Conservation (phyloP, 2,797 vertebrate genomes). For the Babyrousa celebensis region DNA sequence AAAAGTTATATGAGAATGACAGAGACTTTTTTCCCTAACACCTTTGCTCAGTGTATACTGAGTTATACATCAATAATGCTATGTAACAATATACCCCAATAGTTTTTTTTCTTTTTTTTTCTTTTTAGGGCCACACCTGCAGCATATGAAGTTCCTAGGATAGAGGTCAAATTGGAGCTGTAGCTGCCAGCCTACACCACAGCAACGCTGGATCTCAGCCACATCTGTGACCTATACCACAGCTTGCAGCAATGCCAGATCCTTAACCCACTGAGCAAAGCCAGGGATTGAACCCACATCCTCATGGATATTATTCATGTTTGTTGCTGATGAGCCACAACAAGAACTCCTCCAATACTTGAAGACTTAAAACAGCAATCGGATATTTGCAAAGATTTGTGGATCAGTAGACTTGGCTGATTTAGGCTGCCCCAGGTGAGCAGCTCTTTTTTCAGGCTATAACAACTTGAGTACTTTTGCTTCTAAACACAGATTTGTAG, state of each 20-base stretch:
- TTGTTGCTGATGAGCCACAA: too few relatives aligned
- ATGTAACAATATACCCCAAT: not conserved
- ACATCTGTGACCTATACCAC: too few relatives aligned
- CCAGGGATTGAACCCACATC: too few relatives aligned
- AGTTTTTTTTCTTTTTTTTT: not conserved
- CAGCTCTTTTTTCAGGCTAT: not conserved
- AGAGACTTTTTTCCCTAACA: not conserved
- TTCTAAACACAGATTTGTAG: not conserved
- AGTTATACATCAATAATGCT: not conserved
- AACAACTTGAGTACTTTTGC: not conserved
- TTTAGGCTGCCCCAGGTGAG: not conserved
- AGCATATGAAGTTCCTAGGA: too few relatives aligned
- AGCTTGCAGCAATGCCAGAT: too few relatives aligned
- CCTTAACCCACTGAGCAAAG: too few relatives aligned
- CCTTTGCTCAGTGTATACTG: not conserved
- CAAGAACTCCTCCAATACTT: not conserved
- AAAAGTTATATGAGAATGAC: not conserved
- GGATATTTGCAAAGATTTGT: not conserved
- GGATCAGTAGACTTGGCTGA: not conserved
- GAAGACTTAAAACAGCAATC: not conserved
- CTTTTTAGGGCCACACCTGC: too few relatives aligned
- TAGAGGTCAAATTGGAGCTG: too few relatives aligned
- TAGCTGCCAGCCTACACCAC: too few relatives aligned
- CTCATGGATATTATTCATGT: too few relatives aligned
- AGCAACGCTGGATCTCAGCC: too few relatives aligned